Evolutionary conservation across 2,113 vertebrate species (phyloP).

Genomic region (Eira barbara): DNA sequence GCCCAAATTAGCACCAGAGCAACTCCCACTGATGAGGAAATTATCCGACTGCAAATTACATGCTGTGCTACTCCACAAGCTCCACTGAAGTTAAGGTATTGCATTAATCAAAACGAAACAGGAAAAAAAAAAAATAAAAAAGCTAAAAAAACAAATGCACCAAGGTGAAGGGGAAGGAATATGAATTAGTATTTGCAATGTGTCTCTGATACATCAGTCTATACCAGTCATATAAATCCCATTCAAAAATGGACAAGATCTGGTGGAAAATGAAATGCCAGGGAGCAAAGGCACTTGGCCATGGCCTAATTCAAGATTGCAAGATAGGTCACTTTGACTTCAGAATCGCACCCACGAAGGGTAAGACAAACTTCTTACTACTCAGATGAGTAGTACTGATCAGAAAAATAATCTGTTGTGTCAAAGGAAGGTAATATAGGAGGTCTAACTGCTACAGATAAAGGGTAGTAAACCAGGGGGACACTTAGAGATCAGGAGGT

Average conservation of each 20-base stretch:
- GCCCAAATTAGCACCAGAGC: conserved; percentile 62
- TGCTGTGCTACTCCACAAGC: not conserved
- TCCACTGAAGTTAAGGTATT: not conserved
- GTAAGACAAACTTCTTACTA: not conserved
- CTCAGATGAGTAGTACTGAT: not conserved
- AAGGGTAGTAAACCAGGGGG: not conserved
- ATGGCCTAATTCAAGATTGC: not conserved
- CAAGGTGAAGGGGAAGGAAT: not conserved
- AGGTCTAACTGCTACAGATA: not conserved
- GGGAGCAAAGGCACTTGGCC: not conserved
- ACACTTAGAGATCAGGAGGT: not conserved
- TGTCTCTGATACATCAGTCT: not conserved
- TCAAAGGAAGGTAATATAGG: not conserved
- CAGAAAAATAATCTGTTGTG: not conserved
- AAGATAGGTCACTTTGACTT: not conserved
- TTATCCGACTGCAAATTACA: conserved; percentile 45
- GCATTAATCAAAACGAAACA: not conserved
- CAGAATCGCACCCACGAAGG: not conserved
- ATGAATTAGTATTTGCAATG: not conserved
- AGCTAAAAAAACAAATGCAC: not conserved
- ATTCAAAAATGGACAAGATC: not conserved
- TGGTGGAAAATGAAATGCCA: not conserved
- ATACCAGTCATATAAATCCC: not conserved
- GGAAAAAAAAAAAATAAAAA: not conserved
- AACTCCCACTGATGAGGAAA: conserved; percentile 69